Base-by-base conservation (phyloP, 1,140 invertebrate genomes). In the Drosophila pachea region DNA sequence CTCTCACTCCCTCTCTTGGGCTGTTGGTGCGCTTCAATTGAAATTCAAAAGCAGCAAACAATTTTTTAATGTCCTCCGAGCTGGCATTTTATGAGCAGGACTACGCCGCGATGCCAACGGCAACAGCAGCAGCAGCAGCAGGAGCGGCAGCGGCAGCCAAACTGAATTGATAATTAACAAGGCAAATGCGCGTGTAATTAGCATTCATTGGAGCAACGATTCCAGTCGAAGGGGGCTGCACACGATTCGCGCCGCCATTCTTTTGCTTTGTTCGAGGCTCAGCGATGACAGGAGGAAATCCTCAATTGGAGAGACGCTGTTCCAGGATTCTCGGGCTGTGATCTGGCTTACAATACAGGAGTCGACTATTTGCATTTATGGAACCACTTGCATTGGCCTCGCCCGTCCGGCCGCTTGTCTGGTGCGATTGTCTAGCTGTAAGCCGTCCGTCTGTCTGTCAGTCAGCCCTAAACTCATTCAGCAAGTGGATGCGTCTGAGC, bases 81-180 rank as follows among this genome's bases (percentile, higher is more conserved):
- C 71, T 74, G 79, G 70, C 63, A 84, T 84, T 84, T 84, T 81
- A 84, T 78, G 76, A 86, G 54, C 61, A 56, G 43, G 74, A 62
- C 81, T 63, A 62, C 58, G 58, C 47, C 36, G 49, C 61, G 58
- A 54, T 35, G 49, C 61, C 78, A 75, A 64, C 65, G 81, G 77
- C 78, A 68, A 68, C 22, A 3, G 22, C 22, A 22, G 22, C 22
- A 3, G 22, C 22, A 22, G 22, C 22, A 3, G 22, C 36, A 43
- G 40, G n/a, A n/a, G n/a, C 22, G 22, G 22, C 22, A 22, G 22
- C 22, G 22, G 22, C 36, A 43, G 40, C n/a, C 60, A 76, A 84
- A 84, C 79, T 84, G 79, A 86, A 84, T 84, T 84, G 81, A 84
- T 84, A 84, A 86, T 84, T 84, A 84, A 86, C 79, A 84, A 73